Base-by-base conservation (phyloP, 2,888 invertebrate species). In the Imbricaverruca yamaguchii region DNA sequence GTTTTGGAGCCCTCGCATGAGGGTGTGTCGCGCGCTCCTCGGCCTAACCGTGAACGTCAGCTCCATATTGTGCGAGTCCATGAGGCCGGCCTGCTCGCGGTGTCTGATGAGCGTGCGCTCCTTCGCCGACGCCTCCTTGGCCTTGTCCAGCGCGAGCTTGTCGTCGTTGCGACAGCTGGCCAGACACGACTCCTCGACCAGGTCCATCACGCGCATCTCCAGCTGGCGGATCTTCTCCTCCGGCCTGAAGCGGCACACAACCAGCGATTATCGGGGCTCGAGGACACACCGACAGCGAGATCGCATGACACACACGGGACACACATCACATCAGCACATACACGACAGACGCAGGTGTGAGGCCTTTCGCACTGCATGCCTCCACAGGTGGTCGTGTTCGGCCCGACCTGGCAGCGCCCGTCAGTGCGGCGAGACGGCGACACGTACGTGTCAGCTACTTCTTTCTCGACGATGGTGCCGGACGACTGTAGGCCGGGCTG, bases 71-170 rank as follows among this genome's bases (percentile, higher is more conserved):
- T 96, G 95, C 82, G 93, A 92, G 83, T 98, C 97, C 80, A 93
- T 93, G 83, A 95, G 90, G 80, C 94, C 93, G 56, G 93, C 92
- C 87, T 98, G 97, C 87, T 98, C 98, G 84, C 97, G 93, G 87
- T 96, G 91, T 81, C 95, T 90, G 83, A 96, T 94, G 80, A 98
- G 89, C 83, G 93, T 93, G 81, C 96, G 90, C 87, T 99, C 98
- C 86, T 97, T 91, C 13, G 95, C 92, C 0, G 97, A 96, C 0
- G 98, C 97, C 87, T 99, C 98, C 87, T 98, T 97, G 0, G 98
- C 98, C 87, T 97, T 94, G 81, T 94, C 93, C 80, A 98, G 87
- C 0, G 96, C 92, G 84, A 90, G 87, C 84, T 90, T 89, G 82
- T 88, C 87, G 84, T 93, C 91, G 80, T 91, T 91, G 82, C 90